Conservation (phyloP, 2,797 vertebrate genomes). For the Alca torda region DNA sequence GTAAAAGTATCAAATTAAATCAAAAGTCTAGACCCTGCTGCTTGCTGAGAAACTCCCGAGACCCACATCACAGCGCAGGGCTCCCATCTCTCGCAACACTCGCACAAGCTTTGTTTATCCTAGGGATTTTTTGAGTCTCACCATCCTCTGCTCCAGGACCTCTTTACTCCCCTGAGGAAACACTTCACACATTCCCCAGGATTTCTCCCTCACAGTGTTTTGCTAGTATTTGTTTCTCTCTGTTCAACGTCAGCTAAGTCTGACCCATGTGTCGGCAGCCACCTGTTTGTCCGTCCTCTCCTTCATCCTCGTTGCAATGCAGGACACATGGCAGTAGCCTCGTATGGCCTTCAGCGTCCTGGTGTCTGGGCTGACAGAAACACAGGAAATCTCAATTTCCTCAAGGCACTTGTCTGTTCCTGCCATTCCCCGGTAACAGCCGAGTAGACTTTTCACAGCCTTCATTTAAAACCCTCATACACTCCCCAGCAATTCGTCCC, state of each 20-base stretch:
- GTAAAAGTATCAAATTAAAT: neutral
- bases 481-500: neutral
- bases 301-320: neutral
- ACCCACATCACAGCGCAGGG: neutral
- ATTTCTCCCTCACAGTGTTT: neutral
- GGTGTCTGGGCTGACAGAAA: neutral
- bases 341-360: neutral
- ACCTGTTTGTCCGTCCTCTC: neutral
- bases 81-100: neutral
- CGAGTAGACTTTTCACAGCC: neutral
- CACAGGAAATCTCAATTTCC: neutral
- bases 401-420: neutral
- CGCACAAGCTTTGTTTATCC: neutral
- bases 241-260: neutral
- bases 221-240: neutral
- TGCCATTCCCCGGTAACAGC: neutral
- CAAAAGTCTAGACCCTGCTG: neutral
- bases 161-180: neutral
- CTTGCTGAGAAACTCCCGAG: neutral
- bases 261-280: neutral
- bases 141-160: neutral
- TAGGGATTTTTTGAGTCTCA: neutral
- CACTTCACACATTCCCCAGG: neutral
- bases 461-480: constrained; percentile 20
- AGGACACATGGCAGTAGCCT: neutral